Conservation (phyloP, 2,797 vertebrate species). For the Bothrops alternatus region DNA sequence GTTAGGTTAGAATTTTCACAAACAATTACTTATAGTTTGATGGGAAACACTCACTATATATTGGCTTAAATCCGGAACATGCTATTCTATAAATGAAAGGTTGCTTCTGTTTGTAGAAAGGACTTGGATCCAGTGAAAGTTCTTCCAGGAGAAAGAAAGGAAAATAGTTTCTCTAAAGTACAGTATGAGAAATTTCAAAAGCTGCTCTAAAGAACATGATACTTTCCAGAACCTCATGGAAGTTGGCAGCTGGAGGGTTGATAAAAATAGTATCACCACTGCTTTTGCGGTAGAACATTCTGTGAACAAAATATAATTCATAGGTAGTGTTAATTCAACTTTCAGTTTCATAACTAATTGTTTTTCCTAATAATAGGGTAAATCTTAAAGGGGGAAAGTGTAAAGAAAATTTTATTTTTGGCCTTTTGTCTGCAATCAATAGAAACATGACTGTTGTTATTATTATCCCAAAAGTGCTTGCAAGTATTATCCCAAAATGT, state of each 20-base stretch:
- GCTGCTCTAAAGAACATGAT: neutral
- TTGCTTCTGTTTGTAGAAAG: neutral
- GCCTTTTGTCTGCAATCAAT: slow-evolving; percentile 7
- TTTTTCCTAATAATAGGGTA: neutral
- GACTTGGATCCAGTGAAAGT: neutral
- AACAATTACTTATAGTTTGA: neutral
- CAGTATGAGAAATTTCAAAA: neutral
- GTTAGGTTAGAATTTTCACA: neutral
- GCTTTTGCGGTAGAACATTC: neutral
- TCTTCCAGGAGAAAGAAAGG: neutral
- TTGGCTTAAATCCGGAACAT: neutral
- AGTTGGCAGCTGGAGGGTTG: too few species aligned
- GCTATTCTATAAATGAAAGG: neutral
- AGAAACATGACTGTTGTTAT: neutral
- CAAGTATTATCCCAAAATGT: slow-evolving; percentile 16
- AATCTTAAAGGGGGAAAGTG: neutral
- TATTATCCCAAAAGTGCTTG: slow-evolving; percentile 12
- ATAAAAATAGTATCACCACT: neutral
- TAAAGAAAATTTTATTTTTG: neutral
- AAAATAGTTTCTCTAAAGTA: neutral
- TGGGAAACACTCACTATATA: neutral
- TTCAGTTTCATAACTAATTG: neutral
- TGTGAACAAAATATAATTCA: neutral
- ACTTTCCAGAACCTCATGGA: neutral
- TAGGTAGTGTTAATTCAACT: neutral